These are phyloP conservation scores for Agrilus planipennis DNA, from an alignment of 1,140 invertebrate species.

Conservation along the genomic window DNA sequence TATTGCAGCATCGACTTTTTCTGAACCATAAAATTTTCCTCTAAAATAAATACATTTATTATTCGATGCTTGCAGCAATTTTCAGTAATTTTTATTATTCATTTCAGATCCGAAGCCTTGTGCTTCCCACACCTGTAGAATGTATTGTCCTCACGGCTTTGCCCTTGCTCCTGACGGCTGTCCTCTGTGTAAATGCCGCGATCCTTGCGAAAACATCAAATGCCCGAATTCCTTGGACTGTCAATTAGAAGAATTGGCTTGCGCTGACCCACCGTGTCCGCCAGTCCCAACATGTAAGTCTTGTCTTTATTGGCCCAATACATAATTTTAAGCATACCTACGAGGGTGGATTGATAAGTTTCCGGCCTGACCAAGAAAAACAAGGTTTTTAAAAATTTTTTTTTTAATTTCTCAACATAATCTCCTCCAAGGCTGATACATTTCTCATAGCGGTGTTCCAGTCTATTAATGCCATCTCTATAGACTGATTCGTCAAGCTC, in stretches of 20 bases:
- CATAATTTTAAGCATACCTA: not conserved
- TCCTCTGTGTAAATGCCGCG: slow-evolving; percentile 64
- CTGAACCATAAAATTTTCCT: not conserved
- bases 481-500: no score
- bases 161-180: slow-evolving; percentile 60
- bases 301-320: slow-evolving; percentile 2
- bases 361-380: not conserved
- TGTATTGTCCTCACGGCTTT: slow-evolving; percentile 78
- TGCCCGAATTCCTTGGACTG: slow-evolving; percentile 65
- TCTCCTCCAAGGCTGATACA: no score
- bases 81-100: not conserved
- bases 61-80: not conserved
- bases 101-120: slow-evolving; percentile 48
- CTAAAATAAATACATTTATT: not conserved
- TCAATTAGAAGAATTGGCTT: slow-evolving; percentile 65
- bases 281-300: slow-evolving; percentile 69
- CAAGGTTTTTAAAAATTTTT: no score
- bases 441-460: no score
- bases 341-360: not conserved
- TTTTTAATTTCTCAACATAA: no score
- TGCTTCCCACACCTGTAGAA: slow-evolving; percentile 68
- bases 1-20: slow-evolving; percentile 1
- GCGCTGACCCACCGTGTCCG: slow-evolving; percentile 63
- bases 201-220: slow-evolving; percentile 61
- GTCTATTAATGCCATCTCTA: no score